A percentile compares a stretch with the other conserved stretches of the same genome.
phyloP scores from a whole-genome alignment of 2,888 invertebrate species.

The Idaea straminata region DNA sequence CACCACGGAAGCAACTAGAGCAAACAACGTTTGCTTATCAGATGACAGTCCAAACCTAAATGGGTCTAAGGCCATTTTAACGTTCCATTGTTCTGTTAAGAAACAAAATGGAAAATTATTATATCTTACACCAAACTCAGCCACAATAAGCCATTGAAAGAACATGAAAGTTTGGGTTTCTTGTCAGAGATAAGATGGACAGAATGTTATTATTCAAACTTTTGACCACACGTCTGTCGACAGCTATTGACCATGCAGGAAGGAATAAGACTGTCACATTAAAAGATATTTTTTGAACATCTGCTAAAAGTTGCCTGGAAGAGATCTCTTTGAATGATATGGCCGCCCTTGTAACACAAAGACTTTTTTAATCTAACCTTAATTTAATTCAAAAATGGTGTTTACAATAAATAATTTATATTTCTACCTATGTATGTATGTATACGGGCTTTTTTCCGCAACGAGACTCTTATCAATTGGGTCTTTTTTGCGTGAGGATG shows the following conservation, averaged over 20 bases:
- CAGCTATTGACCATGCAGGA: constrained; percentile 2
- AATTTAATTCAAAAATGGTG: too few relatives aligned
- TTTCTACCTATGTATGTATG: too few relatives aligned
- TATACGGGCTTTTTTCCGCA: too few relatives aligned
- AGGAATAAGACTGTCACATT: too few relatives aligned
- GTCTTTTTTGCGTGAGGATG: too few relatives aligned
- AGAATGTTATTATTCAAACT: constrained; percentile 20
- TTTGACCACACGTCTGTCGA: neutral
- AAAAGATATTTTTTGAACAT: too few relatives aligned
- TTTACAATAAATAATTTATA: too few relatives aligned
- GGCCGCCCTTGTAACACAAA: too few relatives aligned
- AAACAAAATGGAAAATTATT: constrained; percentile 29
- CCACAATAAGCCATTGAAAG: constrained; percentile 10
- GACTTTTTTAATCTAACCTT: too few relatives aligned
- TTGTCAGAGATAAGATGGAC: neutral
- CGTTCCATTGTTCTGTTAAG: constrained; percentile 37
- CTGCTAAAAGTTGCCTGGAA: too few relatives aligned
- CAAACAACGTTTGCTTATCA: constrained; percentile 40
- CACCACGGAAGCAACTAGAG: constrained; percentile 27
- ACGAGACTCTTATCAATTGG: too few relatives aligned
- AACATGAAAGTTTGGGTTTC: constrained; percentile 6
- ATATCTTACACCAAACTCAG: constrained; percentile 20
- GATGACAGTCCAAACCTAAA: constrained; percentile 36
- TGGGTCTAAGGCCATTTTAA: constrained; percentile 42
- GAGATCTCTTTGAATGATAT: too few relatives aligned